Evolutionary conservation across 1,140 invertebrate species (phyloP).

Genomic region (Portunus trituberculatus): DNA sequence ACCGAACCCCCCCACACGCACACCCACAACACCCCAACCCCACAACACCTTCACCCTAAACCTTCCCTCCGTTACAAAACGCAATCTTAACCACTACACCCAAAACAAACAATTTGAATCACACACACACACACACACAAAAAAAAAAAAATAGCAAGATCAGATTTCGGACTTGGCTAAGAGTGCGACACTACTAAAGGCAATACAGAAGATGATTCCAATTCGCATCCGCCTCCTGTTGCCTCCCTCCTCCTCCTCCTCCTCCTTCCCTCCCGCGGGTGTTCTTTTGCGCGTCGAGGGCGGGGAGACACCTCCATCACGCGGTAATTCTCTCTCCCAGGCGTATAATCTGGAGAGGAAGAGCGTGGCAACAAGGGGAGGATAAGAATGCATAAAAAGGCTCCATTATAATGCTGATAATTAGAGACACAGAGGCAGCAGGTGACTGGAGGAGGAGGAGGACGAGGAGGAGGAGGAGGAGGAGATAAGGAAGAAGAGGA

Average conservation of each 20-base stretch:
- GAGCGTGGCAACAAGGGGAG: conserved; percentile 44
- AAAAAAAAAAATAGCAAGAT: no score
- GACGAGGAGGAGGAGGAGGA: background rate
- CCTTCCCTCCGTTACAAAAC: background rate
- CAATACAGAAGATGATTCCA: background rate
- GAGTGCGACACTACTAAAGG: background rate
- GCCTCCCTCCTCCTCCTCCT: no score
- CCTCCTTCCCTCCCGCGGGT: no score
- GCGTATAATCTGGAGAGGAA: conserved; percentile 55
- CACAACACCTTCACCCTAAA: no score
- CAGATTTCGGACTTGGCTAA: no score
- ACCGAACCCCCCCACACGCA: background rate
- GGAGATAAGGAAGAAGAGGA: no score
- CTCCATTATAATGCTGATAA: conserved; percentile 47
- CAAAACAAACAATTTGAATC: no score
- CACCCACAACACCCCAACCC: background rate
- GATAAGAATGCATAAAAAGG: conserved; percentile 56
- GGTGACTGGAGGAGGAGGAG: conserved; percentile 18
- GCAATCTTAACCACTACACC: background rate
- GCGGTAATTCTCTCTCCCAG: conserved; percentile 33
- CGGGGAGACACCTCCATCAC: conserved; percentile 38
- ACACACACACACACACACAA: no score
- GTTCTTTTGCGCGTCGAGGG: background rate
- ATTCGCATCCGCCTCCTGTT: no score
- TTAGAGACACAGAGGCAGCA: conserved; percentile 24